phyloP scores from a whole-genome alignment of 2,888 invertebrate species.

The Tribolium freemani region DNA sequence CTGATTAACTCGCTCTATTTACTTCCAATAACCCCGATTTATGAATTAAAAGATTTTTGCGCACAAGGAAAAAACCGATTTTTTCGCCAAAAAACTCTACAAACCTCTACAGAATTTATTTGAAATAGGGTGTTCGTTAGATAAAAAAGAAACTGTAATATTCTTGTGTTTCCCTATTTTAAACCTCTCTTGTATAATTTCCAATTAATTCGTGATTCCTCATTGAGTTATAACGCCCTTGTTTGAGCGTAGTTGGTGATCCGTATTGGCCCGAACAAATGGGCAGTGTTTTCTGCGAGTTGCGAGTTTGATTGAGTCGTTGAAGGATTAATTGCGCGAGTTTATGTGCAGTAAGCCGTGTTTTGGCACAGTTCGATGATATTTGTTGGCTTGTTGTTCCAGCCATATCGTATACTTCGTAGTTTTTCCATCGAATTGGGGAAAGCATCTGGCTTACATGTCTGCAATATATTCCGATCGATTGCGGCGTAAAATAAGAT shows the following conservation, averaged over 20 bases:
- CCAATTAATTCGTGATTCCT: too few species aligned
- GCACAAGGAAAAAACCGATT: too few species aligned
- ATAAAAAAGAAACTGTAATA: too few species aligned
- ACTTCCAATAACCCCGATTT: constrained; percentile 8
- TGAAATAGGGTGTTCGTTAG: too few species aligned
- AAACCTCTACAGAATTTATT: too few species aligned
- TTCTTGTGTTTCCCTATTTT: too few species aligned
- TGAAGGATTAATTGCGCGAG: constrained; percentile 17
- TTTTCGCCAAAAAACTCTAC: too few species aligned
- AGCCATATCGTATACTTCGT: constrained; percentile 37
- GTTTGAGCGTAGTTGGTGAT: too few species aligned
- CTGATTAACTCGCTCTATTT: constrained; percentile 55
- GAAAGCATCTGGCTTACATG: constrained; percentile 54
- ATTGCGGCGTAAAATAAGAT: constrained; percentile 64
- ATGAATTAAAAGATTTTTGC: neutral
- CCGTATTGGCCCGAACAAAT: too few species aligned
- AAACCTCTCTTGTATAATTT: too few species aligned
- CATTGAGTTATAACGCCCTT: too few species aligned
- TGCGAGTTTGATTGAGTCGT: neutral
- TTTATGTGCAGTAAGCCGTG: constrained; percentile 13
- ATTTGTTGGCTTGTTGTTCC: constrained; percentile 43
- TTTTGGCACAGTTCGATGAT: constrained; percentile 29
- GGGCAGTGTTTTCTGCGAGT: too few species aligned
- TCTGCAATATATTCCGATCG: constrained; percentile 60
- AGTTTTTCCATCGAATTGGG: constrained; percentile 53